Evolutionary conservation across 2,113 vertebrate genomes (phyloP), one percentile per base, ranked within the genome.

Genomic region (Thermophis baileyi): DNA sequence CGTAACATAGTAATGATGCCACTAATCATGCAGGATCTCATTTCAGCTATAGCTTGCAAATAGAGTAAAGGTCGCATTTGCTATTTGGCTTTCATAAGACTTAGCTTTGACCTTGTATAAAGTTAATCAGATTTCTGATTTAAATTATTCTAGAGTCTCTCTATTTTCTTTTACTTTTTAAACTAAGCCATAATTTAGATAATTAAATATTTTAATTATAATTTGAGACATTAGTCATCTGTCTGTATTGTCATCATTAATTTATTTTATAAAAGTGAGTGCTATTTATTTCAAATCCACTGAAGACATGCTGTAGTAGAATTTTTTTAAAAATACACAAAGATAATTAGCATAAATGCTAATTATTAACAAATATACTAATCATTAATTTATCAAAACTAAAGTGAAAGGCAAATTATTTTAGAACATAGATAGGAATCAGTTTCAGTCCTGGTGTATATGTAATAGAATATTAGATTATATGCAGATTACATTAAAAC

Each of bases 1-100:
- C 69, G n/a, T 57, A 87, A 92, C 44, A 4, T 54, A 94, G 90
- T 90, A 89, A 3, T 30, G 60, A 90, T 90, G 88, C 74, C 89
- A 0, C 93, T 94, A 92, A 92, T 92, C 30, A 92, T 40, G 44
- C 74, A 89, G 90, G 88, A 85, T 44, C 74, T 91, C 0, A 24
- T 87, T 94, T 92, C n/a, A 93, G 74, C 95, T 93, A 91, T 91
- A 92, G 20, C 53, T 91, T 91, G 40, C 14, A 47, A 92, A 9
- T 40, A n/a, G 85, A 94, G 40, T 2, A 1, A 92, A 93, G 96
- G 88, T 55, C 74, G 0, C 27, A 25, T 14, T 0, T 0, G 54
- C 60, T 94, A 57, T 89, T 85, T 53, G 74, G 92, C 22, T 81
- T 87, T 89, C 1, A 1, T 25, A 2, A 14, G 74, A 74, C 51